These are phyloP conservation scores for Manis crassicaudata DNA, from an alignment of 2,797 vertebrate genomes.

Conservation along the genomic window DNA sequence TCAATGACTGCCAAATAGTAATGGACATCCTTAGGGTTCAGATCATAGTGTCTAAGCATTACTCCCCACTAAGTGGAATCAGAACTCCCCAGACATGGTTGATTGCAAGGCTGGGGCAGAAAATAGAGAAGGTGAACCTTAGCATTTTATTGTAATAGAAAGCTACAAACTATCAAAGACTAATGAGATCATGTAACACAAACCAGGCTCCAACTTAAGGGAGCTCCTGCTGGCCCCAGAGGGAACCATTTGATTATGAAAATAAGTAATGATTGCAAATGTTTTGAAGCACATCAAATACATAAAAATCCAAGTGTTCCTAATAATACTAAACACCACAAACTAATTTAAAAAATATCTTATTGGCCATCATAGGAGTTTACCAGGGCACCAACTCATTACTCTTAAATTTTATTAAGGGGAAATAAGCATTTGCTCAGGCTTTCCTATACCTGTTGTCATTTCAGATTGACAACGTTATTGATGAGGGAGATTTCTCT, in stretches of 20 bases:
- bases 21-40: neutral
- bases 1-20: neutral
- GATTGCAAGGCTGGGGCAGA: neutral
- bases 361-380: neutral
- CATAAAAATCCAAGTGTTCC: neutral
- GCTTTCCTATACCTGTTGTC: neutral
- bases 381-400: neutral
- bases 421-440: neutral
- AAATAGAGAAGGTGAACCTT: neutral
- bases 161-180: neutral
- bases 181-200: neutral
- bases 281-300: neutral
- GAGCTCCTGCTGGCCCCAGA: neutral
- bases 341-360: neutral
- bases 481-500: neutral
- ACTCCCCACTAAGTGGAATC: neutral
- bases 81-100: neutral
- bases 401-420: conserved; percentile 5
- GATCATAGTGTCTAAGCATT: neutral
- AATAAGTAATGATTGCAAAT: neutral
- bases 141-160: neutral
- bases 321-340: neutral
- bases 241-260: neutral
- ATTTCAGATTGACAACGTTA: neutral
- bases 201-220: neutral